Evolutionary conservation across 2,888 invertebrate genomes (phyloP).

Genomic region (Oasisia sp.): DNA sequence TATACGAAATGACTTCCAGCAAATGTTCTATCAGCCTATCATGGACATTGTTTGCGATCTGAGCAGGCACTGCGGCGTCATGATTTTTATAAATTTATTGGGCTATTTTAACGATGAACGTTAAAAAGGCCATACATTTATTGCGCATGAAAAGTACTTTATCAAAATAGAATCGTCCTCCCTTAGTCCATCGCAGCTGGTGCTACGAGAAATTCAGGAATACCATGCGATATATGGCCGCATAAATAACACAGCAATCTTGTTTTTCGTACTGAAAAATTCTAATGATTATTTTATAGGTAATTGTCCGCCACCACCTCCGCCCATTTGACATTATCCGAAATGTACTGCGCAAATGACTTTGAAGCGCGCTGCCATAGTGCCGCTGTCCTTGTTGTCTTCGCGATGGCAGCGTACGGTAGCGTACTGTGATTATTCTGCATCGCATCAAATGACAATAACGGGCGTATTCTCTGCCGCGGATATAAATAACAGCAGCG

Average conservation of each 20-base stretch:
- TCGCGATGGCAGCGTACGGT: neutral
- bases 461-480: neutral
- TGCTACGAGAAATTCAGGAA: neutral
- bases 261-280: neutral
- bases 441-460: neutral
- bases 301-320: neutral
- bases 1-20: too few species aligned
- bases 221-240: neutral
- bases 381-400: neutral
- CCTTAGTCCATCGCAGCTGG: neutral
- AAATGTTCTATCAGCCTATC: too few species aligned
- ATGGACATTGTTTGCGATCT: too few species aligned
- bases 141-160: neutral
- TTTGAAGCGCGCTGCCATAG: neutral
- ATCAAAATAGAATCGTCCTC: neutral
- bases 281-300: neutral
- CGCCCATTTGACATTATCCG: neutral
- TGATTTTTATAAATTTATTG: neutral
- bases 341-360: neutral
- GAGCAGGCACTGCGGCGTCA: too few species aligned
- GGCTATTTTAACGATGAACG: neutral
- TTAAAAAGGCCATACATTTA: too few species aligned
- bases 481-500: neutral
- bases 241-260: neutral
- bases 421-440: neutral